A percentile compares a stretch with the other conserved stretches of the same genome.
phyloP scores from a whole-genome alignment of 2,797 vertebrate species.

The Tarsius wallacei region DNA sequence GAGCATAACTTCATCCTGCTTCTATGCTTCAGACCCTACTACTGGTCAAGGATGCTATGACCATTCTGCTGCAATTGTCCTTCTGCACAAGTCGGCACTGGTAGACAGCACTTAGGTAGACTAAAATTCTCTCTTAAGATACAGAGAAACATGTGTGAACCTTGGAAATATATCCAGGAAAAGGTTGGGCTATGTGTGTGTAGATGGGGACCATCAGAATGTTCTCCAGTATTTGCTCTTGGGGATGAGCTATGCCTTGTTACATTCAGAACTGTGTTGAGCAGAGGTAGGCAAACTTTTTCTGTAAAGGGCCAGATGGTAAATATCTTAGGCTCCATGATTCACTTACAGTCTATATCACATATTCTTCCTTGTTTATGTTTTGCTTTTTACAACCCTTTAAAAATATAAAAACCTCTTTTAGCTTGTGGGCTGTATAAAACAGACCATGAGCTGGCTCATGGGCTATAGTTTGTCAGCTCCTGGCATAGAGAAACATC shows the following conservation, averaged over 20 bases:
- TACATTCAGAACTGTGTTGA: neutral
- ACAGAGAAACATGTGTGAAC: neutral
- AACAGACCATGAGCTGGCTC: neutral
- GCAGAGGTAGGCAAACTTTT: neutral
- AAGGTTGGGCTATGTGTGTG: neutral
- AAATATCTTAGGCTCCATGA: neutral
- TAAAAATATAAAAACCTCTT: conserved; percentile 25
- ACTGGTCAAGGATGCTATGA: neutral
- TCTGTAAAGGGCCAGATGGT: neutral
- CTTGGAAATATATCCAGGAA: neutral
- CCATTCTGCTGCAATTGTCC: neutral
- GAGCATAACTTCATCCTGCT: neutral
- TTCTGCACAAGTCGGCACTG: neutral
- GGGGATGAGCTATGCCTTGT: neutral
- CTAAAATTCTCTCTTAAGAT: neutral
- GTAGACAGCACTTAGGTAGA: neutral
- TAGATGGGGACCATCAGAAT: neutral
- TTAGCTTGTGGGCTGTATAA: neutral
- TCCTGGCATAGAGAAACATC: neutral
- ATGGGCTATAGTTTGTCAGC: neutral
- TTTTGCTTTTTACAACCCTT: neutral
- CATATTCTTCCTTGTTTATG: neutral
- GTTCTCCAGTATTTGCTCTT: neutral
- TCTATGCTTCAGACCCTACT: neutral
- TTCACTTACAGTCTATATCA: neutral